Evolutionary conservation across 2,113 vertebrate species (phyloP).

Genomic region (Haplotaxodon microlepis): DNA sequence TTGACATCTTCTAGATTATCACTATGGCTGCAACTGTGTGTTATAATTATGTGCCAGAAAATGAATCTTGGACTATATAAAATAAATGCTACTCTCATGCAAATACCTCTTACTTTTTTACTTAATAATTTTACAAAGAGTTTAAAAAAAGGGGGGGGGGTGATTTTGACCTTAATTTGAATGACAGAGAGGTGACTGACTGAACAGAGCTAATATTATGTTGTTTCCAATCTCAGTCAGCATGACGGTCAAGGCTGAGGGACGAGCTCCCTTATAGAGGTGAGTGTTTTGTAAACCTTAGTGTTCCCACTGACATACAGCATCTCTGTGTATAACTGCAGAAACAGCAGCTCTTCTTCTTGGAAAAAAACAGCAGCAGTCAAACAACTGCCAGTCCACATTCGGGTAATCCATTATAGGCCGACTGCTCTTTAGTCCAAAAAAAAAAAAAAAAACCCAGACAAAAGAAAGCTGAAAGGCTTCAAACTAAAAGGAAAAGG

Average conservation of each 20-base stretch:
- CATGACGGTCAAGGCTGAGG: not conserved
- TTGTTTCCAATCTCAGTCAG: not conserved
- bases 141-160: rapidly evolving
- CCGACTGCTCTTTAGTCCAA: not conserved
- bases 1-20: not conserved
- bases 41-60: not conserved
- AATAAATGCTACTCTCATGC: not conserved
- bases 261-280: not conserved
- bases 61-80: not conserved
- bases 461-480: not conserved
- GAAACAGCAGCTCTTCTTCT: not conserved
- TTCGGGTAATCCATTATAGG: not conserved
- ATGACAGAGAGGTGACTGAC: not conserved
- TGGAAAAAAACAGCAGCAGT: slow-evolving; percentile 15
- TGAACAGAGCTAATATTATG: not conserved
- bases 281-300: slow-evolving; percentile 37
- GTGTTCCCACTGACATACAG: not conserved
- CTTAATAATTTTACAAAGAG: not conserved
- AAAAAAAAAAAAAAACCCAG: rapidly evolving
- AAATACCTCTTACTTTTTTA: not conserved
- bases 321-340: not conserved
- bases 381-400: not conserved
- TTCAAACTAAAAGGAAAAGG: not conserved
- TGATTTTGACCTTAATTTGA: not conserved
- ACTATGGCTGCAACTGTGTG: not conserved